Base-by-base conservation (phyloP, 2,113 vertebrate genomes). In the Atrichornis clamosus region DNA sequence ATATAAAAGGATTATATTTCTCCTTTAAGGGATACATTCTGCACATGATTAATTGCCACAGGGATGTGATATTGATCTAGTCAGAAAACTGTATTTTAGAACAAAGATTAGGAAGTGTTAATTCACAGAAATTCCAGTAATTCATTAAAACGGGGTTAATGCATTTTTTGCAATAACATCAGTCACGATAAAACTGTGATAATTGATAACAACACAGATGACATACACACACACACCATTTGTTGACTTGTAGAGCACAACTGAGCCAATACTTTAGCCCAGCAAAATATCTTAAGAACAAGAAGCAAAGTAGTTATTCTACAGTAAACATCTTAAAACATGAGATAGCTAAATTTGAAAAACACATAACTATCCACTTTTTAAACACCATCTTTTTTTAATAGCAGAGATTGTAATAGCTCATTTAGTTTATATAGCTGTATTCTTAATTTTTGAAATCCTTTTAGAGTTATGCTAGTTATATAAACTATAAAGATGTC, bases 1-100 rank as follows among this genome's bases (percentile, higher is more conserved):
- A 89, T 88, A 47, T 63, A 81, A 94, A 92, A 90, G 73, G 82
- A 96, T 95, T 96, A 78, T 92, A 88, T 92, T 95, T 90, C 65
- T 90, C 56, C 83, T 95, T 93, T 92, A 84, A 92, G 86, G 49
- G 33, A 73, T 89, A 76, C 21, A 39, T 76, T 92, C 52, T 76
- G 50, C 39, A 35, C 44, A 32, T 72, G 80, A 87, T 92, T 95
- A 89, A 94, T 92, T 90, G 50, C 63, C 76, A 76, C 5, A 2
- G 33, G 62, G 37, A 49, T 84, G 27, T 88, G 46, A 88, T 77
- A 94, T 18, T 80, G 79, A 94, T 91, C 82, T 68, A 78, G 83
- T 68, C 52, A 90, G 37, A 95, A 95, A 87, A 44, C 10, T 30
- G 16, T 67, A 89, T 84, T 94, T 91, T 78, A 81, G 44, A 80